Conservation (phyloP, 2,113 vertebrate species). For the Hemiprocne comata region DNA sequence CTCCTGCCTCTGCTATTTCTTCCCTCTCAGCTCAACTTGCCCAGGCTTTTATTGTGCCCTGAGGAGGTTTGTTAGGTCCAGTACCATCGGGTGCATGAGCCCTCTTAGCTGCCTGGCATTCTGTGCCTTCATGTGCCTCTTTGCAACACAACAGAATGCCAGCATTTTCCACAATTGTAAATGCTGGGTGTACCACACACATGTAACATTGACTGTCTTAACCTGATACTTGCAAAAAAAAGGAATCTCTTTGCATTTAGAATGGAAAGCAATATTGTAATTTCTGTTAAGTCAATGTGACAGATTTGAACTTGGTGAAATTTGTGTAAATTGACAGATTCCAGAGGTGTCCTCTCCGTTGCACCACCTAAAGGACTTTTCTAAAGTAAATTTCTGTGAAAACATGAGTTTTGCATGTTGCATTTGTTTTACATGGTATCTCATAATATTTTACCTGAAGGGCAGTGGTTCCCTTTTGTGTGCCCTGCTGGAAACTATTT, state of each 20-base stretch:
- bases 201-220: accelerated
- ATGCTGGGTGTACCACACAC: accelerated
- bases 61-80: background rate
- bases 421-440: background rate
- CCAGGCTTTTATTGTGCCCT: background rate
- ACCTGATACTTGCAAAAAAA: background rate
- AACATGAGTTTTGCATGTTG: background rate
- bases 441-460: accelerated
- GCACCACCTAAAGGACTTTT: background rate
- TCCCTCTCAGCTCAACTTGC: background rate
- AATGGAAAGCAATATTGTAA: background rate
- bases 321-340: background rate
- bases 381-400: background rate
- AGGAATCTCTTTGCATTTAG: background rate
- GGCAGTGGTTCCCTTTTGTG: background rate
- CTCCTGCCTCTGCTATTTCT: background rate
- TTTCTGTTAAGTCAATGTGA: background rate
- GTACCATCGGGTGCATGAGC: background rate
- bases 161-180: background rate
- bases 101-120: background rate
- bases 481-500: too few relatives aligned
- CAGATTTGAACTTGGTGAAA: background rate
- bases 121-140: background rate
- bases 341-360: background rate
- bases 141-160: too few relatives aligned